Evolutionary conservation across 2,888 invertebrate genomes (phyloP).

Genomic region (Biston betularia): DNA sequence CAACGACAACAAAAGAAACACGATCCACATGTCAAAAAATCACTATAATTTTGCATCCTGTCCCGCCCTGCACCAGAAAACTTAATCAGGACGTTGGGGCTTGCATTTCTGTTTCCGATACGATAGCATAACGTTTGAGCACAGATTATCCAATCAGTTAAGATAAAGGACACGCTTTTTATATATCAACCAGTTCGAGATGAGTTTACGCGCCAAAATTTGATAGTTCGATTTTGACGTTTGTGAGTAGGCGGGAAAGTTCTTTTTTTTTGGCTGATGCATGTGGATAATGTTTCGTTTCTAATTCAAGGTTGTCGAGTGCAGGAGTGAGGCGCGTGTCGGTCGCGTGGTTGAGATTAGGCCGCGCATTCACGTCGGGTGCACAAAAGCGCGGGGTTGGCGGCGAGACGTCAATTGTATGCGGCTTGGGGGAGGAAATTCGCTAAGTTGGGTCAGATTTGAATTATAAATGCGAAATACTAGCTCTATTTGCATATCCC

Average conservation of each 20-base stretch:
- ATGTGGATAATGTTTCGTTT: slow-evolving; percentile 61
- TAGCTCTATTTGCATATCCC: slow-evolving; percentile 84
- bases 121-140: slow-evolving; percentile 82
- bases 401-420: slow-evolving; percentile 80
- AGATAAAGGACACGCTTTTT: slow-evolving; percentile 85
- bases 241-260: slow-evolving; percentile 54
- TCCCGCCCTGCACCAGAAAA: slow-evolving; percentile 75
- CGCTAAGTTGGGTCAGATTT: slow-evolving; percentile 82
- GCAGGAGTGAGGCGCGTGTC: slow-evolving; percentile 77
- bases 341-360: slow-evolving; percentile 82
- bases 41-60: slow-evolving; percentile 78
- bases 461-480: slow-evolving; percentile 81
- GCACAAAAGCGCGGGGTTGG: slow-evolving; percentile 76
- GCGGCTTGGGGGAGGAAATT: slow-evolving; percentile 77
- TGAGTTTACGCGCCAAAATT: slow-evolving; percentile 61
- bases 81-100: slow-evolving; percentile 80
- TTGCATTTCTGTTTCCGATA: slow-evolving; percentile 85
- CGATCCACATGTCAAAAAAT: slow-evolving; percentile 78
- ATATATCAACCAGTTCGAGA: slow-evolving; percentile 50
- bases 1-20: slow-evolving; percentile 69
- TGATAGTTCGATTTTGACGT: slow-evolving; percentile 57
- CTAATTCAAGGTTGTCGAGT: slow-evolving; percentile 72
- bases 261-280: slow-evolving; percentile 50
- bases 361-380: slow-evolving; percentile 77
- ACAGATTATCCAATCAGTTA: slow-evolving; percentile 87